Evolutionary conservation across 92 coral and sea anemone genomes (phyloP).

Genomic region (Bergia puertoricense): DNA sequence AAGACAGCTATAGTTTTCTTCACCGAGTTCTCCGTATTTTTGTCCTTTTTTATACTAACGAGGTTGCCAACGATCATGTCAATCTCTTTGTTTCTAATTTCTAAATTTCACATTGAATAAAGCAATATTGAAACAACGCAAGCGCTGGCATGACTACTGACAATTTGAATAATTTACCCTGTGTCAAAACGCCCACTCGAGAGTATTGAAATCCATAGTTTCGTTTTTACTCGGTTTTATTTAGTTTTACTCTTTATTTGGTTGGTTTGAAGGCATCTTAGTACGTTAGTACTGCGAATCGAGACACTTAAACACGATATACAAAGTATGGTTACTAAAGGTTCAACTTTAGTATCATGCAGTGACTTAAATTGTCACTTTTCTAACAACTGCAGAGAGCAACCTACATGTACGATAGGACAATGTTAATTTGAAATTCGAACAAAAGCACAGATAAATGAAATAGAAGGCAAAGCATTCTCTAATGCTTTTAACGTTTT

Average conservation of each 20-base stretch:
- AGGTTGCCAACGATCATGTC: not conserved
- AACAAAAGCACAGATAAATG: slow-evolving; percentile 23
- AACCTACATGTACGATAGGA: not conserved
- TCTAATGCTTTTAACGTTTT: not conserved
- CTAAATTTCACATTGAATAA: slow-evolving; percentile 7
- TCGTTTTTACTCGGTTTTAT: not conserved
- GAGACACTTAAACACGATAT: not conserved
- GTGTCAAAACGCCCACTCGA: not conserved
- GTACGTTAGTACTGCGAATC: not conserved
- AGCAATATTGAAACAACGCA: slow-evolving; percentile 1
- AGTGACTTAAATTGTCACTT: not conserved
- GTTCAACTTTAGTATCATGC: not conserved
- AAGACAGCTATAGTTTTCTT: not conserved
- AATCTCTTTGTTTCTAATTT: slow-evolving; percentile 4
- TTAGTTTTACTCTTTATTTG: not conserved
- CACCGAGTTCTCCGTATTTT: not conserved
- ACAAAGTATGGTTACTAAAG: not conserved
- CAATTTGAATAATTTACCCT: not conserved
- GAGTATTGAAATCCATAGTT: not conserved
- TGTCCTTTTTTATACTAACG: not conserved
- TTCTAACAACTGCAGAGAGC: not conserved
- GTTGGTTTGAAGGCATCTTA: not conserved
- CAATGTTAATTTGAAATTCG: slow-evolving; percentile 16
- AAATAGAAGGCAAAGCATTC: not conserved
- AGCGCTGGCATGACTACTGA: not conserved